Percentiles rank a stretch among this genome's conserved stretches.
These are phyloP conservation scores for Engraulis encrasicolus DNA, from an alignment of 2,113 vertebrate species.

Conservation along the genomic window DNA sequence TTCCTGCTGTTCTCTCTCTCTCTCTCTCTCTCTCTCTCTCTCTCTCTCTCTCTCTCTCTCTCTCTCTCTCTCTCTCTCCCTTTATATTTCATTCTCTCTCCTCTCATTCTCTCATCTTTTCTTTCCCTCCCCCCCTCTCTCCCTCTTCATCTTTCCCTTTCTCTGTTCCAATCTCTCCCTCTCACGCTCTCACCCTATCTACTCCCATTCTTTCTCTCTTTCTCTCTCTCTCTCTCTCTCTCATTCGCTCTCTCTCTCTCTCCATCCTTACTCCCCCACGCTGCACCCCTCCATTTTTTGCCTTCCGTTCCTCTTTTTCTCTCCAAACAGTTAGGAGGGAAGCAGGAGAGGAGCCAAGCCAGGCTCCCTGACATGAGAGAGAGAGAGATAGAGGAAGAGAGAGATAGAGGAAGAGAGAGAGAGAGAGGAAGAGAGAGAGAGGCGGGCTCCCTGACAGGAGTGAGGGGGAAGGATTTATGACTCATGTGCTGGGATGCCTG, in stretches of 20 bases:
- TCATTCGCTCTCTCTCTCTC: no score
- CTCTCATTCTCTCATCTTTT: no score
- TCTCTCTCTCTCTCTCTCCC: not conserved
- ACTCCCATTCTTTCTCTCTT: not conserved
- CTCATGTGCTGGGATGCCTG: slow-evolving; percentile 49
- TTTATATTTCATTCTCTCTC: no score
- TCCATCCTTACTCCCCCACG: no score
- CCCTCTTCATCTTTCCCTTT: no score
- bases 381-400: no score
- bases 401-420: no score
- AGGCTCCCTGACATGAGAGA: slow-evolving; percentile 45
- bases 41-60: not conserved
- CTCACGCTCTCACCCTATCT: not conserved
- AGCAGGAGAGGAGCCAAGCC: slow-evolving; percentile 22
- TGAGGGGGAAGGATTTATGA: slow-evolving; percentile 63
- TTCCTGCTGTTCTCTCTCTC: slow-evolving; percentile 4
- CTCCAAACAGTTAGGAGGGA: slow-evolving; percentile 23
- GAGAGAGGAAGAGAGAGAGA: not conserved
- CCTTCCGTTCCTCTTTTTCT: not conserved
- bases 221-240: no score
- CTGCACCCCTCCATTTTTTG: no score
- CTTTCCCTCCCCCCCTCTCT: no score
- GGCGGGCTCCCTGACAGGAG: slow-evolving; percentile 38
- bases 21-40: not conserved
- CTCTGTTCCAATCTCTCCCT: not conserved